Conservation (phyloP, 2,797 vertebrate species). For the Dipus sagitta region DNA sequence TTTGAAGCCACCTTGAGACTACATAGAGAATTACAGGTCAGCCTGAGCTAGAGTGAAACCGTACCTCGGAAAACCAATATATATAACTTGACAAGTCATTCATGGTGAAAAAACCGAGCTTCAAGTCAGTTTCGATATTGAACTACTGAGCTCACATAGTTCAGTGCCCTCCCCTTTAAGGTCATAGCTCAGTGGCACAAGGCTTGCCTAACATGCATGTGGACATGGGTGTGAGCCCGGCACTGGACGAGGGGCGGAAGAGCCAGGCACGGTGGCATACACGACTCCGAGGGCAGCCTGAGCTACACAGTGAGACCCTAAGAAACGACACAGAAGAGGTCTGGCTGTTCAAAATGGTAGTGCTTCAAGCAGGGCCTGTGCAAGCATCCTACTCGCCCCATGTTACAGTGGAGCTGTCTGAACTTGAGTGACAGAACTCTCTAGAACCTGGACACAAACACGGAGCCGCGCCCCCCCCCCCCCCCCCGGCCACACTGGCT, state of each 20-base stretch:
- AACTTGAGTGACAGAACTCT: rapidly evolving
- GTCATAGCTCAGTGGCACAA: background rate
- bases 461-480: rapidly evolving
- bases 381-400: rapidly evolving
- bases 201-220: background rate
- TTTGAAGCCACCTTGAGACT: too few species aligned
- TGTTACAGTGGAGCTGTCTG: rapidly evolving
- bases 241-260: too few species aligned
- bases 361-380: too few species aligned
- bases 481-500: background rate
- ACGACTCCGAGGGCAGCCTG: background rate
- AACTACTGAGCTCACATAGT: background rate
- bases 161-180: background rate
- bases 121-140: background rate
- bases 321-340: background rate
- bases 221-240: background rate
- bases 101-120: background rate
- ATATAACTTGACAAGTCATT: background rate
- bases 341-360: background rate
- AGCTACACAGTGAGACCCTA: background rate
- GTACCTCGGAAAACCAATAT: too few species aligned
- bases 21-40: too few species aligned
- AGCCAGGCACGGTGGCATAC: background rate
- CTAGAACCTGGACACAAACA: rapidly evolving
- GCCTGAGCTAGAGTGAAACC: too few species aligned